Evolutionary conservation across 2,888 invertebrate genomes (phyloP), one percentile per base, ranked within the genome.

Genomic region (Eudasyphora cyanicolor): DNA sequence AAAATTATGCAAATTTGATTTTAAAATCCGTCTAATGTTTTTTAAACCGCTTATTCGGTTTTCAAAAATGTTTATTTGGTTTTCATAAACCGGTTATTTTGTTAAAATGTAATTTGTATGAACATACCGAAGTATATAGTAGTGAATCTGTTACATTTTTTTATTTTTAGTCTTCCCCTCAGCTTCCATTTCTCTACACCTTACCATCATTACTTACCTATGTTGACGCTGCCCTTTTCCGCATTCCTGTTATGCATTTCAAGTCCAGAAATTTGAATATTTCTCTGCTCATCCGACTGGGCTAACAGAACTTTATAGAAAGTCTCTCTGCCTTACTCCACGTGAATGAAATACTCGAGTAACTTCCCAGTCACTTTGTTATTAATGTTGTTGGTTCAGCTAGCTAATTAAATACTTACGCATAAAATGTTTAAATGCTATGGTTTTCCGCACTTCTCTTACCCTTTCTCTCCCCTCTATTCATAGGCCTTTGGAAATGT

Each of bases 181-280:
- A n/a, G 32, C 32, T 45, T 45, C n/a, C 2, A 1, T 2, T 2
- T 4, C 14, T n/a, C 45, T n/a, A 5, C 45, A 12, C 2, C 45
- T 45, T 45, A 14, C n/a, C n/a, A 1, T 32, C 45, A 45, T 12
- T 2, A 38, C 10, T 38, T 38, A 12, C 5, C 38, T 8, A 38
- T n/a, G 38, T 38, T 38, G 10, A 38, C 38, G 8, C 1, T 38
- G 38, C 38, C 45, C n/a, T n/a, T 8, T 32, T 32, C 8, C 32
- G 5, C 32, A 6, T 32, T 32, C 45, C 45, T 2, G 1, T 12
- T n/a, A 45, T 12, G n/a, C 45, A 45, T 49, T 49, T 69, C 49
- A 38, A 21, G 54, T 82, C 78, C 29, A 14, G 32, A 82, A 76
- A 79, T 82, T 82, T 79, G 69, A 82, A 82, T 82, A 82, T 76